phyloP scores from a whole-genome alignment of 2,888 invertebrate genomes.

The Drosophila anomalata region DNA sequence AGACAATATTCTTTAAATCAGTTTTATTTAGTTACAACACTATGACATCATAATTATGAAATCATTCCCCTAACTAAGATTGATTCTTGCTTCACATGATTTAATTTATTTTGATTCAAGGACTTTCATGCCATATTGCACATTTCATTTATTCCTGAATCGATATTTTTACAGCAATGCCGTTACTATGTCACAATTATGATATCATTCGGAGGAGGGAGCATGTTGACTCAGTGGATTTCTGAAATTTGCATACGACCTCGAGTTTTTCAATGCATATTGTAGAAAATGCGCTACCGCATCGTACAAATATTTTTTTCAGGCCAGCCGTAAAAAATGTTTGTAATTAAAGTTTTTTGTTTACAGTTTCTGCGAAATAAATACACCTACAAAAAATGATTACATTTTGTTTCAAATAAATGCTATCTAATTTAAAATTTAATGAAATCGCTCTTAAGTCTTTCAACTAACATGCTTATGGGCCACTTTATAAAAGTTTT shows the following conservation, averaged over 20 bases:
- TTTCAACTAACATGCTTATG: background rate
- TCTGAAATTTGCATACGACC: conserved; percentile 58
- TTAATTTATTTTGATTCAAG: background rate
- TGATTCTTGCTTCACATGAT: background rate
- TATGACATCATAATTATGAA: background rate
- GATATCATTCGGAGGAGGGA: conserved; percentile 49
- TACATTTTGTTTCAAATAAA: background rate
- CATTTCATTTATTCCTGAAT: background rate
- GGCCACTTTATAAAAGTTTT: conserved; percentile 23
- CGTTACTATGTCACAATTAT: conserved; percentile 44
- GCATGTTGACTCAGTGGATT: conserved; percentile 39
- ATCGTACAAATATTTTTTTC: conserved; percentile 48
- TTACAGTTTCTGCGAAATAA: background rate
- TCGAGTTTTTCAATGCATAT: conserved; percentile 30
- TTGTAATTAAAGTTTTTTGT: background rate
- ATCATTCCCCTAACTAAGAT: background rate
- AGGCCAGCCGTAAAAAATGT: conserved; percentile 26
- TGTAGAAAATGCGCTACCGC: conserved; percentile 33
- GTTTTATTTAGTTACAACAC: background rate
- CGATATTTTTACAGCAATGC: conserved; percentile 9
- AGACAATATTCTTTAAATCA: no score
- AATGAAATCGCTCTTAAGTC: conserved; percentile 1
- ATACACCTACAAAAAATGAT: background rate
- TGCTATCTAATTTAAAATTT: background rate
- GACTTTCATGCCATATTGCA: background rate